These are phyloP conservation scores for Trisateles emortualis DNA, from an alignment of 2,888 invertebrate genomes.

Conservation along the genomic window DNA sequence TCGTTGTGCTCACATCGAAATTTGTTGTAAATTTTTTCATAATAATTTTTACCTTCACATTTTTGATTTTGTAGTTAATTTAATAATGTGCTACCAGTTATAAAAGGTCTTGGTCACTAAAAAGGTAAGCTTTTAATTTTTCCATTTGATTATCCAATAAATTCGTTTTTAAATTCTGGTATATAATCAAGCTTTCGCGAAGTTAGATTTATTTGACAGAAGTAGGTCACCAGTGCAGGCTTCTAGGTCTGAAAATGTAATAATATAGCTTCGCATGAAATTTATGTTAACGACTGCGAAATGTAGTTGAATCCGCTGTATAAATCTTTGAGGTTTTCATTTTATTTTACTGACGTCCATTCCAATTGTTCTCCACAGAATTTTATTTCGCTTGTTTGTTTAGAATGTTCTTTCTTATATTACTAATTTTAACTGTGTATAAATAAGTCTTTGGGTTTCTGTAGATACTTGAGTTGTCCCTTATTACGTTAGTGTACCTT, in stretches of 20 bases:
- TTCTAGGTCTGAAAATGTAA: slow-evolving; percentile 62
- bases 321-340: slow-evolving; percentile 46
- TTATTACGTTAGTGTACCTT: not conserved
- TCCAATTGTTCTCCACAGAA: slow-evolving; percentile 30
- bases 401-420: slow-evolving; percentile 26
- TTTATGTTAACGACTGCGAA: slow-evolving; percentile 65
- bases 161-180: slow-evolving; percentile 49
- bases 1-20: slow-evolving; percentile 69
- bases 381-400: slow-evolving; percentile 38
- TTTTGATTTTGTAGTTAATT: not conserved
- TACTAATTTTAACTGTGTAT: slow-evolving; percentile 14
- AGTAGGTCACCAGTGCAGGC: slow-evolving; percentile 65
- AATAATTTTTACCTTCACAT: slow-evolving; percentile 1
- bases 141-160: slow-evolving; percentile 25
- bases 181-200: slow-evolving; percentile 53
- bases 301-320: slow-evolving; percentile 53
- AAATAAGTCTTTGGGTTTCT: not conserved
- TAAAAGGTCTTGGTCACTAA: slow-evolving; percentile 11
- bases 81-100: slow-evolving; percentile 3
- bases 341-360: slow-evolving; percentile 32
- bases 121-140: slow-evolving; percentile 35
- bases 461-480: not conserved
- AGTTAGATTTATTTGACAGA: slow-evolving; percentile 67
- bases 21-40: slow-evolving; percentile 35
- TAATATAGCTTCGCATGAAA: slow-evolving; percentile 58